Base-by-base conservation (phyloP, 2,113 vertebrate genomes). In the Eubucco bourcierii region DNA sequence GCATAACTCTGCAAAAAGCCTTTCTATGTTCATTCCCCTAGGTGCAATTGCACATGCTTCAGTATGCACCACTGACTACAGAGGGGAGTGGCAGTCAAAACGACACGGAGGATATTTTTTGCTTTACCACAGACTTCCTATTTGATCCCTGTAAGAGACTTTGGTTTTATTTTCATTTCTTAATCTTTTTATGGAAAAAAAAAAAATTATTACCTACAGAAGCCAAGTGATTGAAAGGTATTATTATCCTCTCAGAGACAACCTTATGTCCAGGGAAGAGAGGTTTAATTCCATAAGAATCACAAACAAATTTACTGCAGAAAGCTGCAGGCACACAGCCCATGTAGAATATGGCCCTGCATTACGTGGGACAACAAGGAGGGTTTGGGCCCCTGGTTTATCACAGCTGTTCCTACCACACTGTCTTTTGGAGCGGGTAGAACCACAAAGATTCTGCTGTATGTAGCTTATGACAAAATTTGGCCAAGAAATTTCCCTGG, bases 371-470 rank as follows among this genome's bases (percentile, higher is more conserved):
- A 76, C 78, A 41, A 25, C 5, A 23, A 61, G 52, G 39, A 12
- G 63, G 56, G 47, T 37, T 15, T 15, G 18, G 59, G 46, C 13
- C 34, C 33, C 53, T 27, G 7, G 21, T 10, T 9, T 7, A 33
- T 3, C 65, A 73, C 65, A 52, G 56, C 74, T 34, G 39, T 47
- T 70, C 39, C 59, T 41, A 50, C 58, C 41, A 15, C 41, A 28
- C 9, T 0, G 6, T 11, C 29, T 24, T 55, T 1, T 66, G 8
- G 1, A 50, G 61, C 1, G 19, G 28, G 29, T 4, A 41, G 20
- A 25, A 85, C 31, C 68, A 74, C 47, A 68, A 33, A 56, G 28
- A 27, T 24, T 52, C 74, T 84, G 56, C 44, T 66, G 7, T 16
- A 28, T 18, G 23, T 8, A 82, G 19, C 13, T 85, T 25, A 46